Evolutionary conservation across 2,113 vertebrate genomes (phyloP), one percentile per base, ranked within the genome.

Genomic region (Tylochromis polylepis): DNA sequence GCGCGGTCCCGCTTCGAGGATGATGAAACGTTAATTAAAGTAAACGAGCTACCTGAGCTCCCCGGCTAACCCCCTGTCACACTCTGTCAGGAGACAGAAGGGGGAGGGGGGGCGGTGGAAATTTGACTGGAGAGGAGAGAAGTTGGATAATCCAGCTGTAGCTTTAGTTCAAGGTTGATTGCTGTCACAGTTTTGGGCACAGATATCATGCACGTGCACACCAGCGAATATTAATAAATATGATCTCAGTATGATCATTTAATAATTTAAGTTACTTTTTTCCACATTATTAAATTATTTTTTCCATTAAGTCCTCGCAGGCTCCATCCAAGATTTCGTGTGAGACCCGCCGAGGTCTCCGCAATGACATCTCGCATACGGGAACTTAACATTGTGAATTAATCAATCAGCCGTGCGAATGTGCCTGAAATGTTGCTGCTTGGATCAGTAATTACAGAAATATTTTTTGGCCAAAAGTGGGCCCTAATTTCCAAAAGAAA

Each of bases 1-100:
- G 91, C 34, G 89, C 87, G 85, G 83, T 72, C 85, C 86, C 58
- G 86, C 94, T 95, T 92, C 83, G 88, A 92, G 93, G 90, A 93
- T 95, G 96, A 96, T 96, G 95, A 96, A 95, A 95, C 93, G 91
- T 95, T 96, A 95, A 96, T 95, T 95, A 95, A 95, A 95, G 93
- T 95, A 95, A 96, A 96, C 91, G 94, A 96, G 95, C 93, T 95
- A 94, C 93, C 94, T 95, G 95, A 95, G 94, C 94, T 94, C 94
- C 90, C 70, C 82, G 91, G 91, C 92, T 95, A 94, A 95, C 95
- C 95, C 93, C 94, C 90, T 94, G 93, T 94, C 94, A 95, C 95
- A 90, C 83, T 93, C 90, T 94, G 94, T 95, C 95, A 94, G 90
- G 91, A 89, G 83, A 86, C 84, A 90, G 84, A 85, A 51, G 51